Conservation (phyloP, 1,140 invertebrate species). For the fruit fly (Drosophila melanogaster) region Release_6_plus_ISO1_MT NT_033777.3:25431501-25432000, state of each 20-base stretch:
- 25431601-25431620: no score
- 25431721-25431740: constrained; percentile 49
- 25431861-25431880: constrained; percentile 7
- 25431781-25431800: constrained; percentile 8
- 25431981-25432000: constrained; percentile 40
- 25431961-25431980: constrained; percentile 51
- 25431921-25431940: constrained; percentile 22
- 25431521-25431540: no score
- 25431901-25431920: constrained; percentile 81
- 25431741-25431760: constrained; percentile 41
- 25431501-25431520: no score
- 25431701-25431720: constrained; percentile 22
- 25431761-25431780: constrained; percentile 13
- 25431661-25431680: constrained; percentile 20
- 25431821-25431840: constrained; percentile 51
- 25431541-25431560: no score
- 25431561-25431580: no score
- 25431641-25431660: no score
- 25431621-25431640: no score
- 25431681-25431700: constrained; percentile 38
- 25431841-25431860: constrained; percentile 36
- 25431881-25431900: constrained; percentile 44
- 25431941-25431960: constrained; percentile 31
- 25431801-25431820: constrained; percentile 47
- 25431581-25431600: no score